phyloP scores from a whole-genome alignment of 35 echinoderm and acorn worm species.

The Heliocidaris tuberculata region DNA sequence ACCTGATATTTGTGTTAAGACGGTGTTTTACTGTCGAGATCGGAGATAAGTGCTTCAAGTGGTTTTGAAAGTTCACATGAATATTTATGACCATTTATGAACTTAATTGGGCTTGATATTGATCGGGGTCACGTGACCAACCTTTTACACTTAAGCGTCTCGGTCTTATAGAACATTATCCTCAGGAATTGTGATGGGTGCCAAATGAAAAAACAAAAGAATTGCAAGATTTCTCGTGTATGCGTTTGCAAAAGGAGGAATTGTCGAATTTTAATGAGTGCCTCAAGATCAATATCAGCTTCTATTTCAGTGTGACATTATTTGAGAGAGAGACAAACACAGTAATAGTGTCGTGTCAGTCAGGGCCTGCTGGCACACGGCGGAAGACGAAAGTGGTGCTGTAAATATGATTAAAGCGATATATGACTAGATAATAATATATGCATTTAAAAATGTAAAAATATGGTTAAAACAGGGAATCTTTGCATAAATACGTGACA shows the following conservation, averaged over 20 bases:
- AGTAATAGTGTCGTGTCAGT: background rate
- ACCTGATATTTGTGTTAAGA: conserved; percentile 42
- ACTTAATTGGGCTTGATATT: conserved; percentile 31
- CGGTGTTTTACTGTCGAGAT: conserved; percentile 25
- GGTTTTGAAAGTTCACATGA: conserved; percentile 44
- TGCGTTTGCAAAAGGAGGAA: background rate
- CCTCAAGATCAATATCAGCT: background rate
- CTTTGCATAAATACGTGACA: no score
- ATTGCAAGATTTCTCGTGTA: background rate
- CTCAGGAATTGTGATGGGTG: background rate
- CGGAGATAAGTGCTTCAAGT: conserved; percentile 25
- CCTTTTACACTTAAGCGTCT: conserved; percentile 1
- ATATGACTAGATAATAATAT: no score
- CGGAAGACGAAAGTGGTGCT: background rate
- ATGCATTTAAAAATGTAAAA: no score
- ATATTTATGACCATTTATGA: conserved; percentile 43
- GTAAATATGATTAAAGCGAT: background rate
- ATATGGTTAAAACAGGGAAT: no score
- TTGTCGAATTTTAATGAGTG: background rate
- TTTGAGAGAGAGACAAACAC: background rate
- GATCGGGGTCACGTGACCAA: conserved; percentile 37
- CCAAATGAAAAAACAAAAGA: background rate
- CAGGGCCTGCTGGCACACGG: background rate
- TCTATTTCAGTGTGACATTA: background rate
- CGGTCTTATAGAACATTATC: background rate